A percentile compares a stretch with the other conserved stretches of the same genome.
phyloP scores from a whole-genome alignment of 2,113 vertebrate genomes.

The Malurus alboscapulatus region DNA sequence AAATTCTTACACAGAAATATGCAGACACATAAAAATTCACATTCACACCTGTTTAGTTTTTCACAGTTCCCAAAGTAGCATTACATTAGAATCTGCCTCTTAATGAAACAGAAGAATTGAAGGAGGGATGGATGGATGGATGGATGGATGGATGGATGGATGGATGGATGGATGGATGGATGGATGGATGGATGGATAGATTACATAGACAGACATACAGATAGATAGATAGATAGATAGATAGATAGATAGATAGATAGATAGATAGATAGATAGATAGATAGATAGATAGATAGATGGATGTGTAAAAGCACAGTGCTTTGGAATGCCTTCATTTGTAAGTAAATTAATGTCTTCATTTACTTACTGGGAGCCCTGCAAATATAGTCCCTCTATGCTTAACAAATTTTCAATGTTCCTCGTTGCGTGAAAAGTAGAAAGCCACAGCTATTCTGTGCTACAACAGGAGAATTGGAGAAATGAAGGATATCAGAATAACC shows the following conservation, averaged over 20 bases:
- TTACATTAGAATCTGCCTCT: not conserved
- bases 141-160: rapidly evolving
- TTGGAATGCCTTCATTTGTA: not conserved
- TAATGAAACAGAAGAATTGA: not conserved
- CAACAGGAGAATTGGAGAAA: not conserved
- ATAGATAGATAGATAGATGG: not conserved
- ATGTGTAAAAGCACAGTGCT: not conserved
- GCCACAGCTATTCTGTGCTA: not conserved
- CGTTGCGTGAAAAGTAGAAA: not conserved
- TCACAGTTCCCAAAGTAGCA: not conserved
- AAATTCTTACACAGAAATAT: not conserved
- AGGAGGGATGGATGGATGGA: not conserved
- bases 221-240: not conserved
- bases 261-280: not conserved
- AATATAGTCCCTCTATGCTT: not conserved
- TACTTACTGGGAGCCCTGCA: not conserved
- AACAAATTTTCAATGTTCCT: not conserved
- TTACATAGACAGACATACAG: too few relatives aligned
- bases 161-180: not conserved
- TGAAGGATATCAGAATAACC: not conserved
- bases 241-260: not conserved
- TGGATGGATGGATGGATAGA: rapidly evolving
- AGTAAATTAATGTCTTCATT: not conserved
- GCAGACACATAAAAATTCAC: not conserved
- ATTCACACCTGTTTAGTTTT: not conserved